Percentiles rank a stretch among this genome's conserved stretches.
Evolutionary conservation across 1,140 invertebrate genomes (phyloP).

Genomic region (Drosophila arizonae): DNA sequence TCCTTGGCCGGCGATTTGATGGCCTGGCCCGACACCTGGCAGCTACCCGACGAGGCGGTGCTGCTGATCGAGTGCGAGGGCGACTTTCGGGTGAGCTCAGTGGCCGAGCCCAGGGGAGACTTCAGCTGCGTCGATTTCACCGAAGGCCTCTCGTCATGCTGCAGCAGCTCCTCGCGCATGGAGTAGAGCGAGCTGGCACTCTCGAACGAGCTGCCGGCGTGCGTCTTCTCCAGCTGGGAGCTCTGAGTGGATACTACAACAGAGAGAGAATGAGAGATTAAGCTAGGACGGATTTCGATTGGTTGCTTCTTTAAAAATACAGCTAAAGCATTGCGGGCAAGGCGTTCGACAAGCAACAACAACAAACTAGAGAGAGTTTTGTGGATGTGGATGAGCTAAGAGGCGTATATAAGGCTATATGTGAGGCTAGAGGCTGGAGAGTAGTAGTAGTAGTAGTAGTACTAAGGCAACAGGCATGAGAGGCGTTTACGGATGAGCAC

Average conservation of each 20-base stretch:
- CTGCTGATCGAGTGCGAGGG: conserved; percentile 85
- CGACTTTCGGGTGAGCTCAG: conserved; percentile 71
- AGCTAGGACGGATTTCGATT: not conserved
- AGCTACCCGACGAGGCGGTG: conserved; percentile 86
- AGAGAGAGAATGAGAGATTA: not conserved
- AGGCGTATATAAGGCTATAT: not conserved
- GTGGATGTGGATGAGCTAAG: conserved; percentile 41
- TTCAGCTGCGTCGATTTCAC: conserved; percentile 32
- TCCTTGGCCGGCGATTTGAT: conserved; percentile 67
- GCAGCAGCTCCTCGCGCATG: conserved; percentile 87
- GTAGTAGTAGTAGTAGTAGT: not conserved
- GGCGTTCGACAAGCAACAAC: conserved; percentile 73
- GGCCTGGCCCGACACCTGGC: conserved; percentile 84
- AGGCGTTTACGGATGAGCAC: conserved; percentile 4
- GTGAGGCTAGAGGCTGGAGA: not conserved
- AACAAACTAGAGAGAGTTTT: conserved; percentile 58
- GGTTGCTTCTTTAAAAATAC: conserved; percentile 7
- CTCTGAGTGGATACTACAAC: conserved; percentile 82
- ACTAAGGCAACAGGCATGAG: conserved; percentile 27
- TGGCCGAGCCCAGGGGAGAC: conserved; percentile 59
- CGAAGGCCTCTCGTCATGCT: conserved; percentile 62
- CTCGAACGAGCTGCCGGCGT: conserved; percentile 91
- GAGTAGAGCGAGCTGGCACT: conserved; percentile 91
- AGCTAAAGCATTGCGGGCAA: conserved; percentile 74
- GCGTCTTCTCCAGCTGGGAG: conserved; percentile 84